Percentiles rank a stretch among this genome's conserved stretches.
Evolutionary conservation across 2,797 vertebrate genomes (phyloP).

Genomic region (Pangasius mekongensis): DNA sequence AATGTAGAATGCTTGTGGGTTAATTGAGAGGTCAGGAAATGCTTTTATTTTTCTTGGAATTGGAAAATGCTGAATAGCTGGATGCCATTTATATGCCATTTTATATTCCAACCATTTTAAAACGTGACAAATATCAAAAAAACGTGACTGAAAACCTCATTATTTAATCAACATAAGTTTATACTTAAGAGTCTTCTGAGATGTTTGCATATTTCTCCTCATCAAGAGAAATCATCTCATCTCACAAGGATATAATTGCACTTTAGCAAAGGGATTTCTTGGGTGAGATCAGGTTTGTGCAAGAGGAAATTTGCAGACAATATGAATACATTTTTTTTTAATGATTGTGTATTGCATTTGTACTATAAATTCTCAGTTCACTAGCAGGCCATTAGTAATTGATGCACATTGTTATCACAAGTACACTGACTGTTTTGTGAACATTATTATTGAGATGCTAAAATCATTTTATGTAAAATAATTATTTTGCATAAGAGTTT

Average conservation of each 20-base stretch:
- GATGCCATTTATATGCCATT: background rate
- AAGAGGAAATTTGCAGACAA: background rate
- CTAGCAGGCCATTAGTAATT: background rate
- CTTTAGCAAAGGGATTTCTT: background rate
- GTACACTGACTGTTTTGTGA: background rate
- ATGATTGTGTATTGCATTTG: background rate
- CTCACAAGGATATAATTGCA: background rate
- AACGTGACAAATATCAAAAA: background rate
- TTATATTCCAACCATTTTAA: background rate
- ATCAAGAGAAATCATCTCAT: conserved; percentile 40
- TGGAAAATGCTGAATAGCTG: background rate
- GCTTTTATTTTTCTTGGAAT: background rate
- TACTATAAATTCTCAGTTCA: background rate
- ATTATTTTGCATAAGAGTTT: background rate
- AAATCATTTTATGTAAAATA: background rate
- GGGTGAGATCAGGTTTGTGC: conserved; percentile 2
- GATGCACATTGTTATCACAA: background rate
- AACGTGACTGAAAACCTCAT: background rate
- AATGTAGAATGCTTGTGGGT: background rate
- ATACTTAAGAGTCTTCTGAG: background rate
- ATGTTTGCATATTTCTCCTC: conserved; percentile 42
- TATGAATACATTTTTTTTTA: background rate
- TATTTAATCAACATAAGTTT: background rate
- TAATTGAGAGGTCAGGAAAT: background rate
- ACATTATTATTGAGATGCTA: conserved; percentile 15